Conservation (phyloP, 2,113 vertebrate genomes). For the Lamprotornis superbus region DNA sequence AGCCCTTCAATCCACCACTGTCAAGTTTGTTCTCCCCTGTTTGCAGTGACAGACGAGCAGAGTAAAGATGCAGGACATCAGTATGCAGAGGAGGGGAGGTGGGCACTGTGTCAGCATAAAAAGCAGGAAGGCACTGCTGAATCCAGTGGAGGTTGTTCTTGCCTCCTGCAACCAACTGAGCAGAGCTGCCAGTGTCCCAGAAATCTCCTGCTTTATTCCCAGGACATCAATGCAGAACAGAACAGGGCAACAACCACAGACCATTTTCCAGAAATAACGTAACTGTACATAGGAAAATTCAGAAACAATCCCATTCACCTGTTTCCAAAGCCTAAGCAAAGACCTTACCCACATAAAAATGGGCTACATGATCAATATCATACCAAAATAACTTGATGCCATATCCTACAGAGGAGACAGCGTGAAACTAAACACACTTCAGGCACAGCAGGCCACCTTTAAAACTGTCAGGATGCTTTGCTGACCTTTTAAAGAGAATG, state of each 20-base stretch:
- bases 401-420: not conserved
- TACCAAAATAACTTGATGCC: not conserved
- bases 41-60: conserved; percentile 43
- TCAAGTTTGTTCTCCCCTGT: conserved; percentile 32
- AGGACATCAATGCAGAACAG: not conserved
- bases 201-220: not conserved
- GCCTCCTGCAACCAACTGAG: not conserved
- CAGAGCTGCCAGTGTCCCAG: not conserved
- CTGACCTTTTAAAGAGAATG: not conserved
- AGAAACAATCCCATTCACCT: not conserved
- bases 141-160: not conserved
- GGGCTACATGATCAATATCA: not conserved
- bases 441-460: not conserved
- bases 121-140: not conserved
- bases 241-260: not conserved
- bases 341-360: not conserved
- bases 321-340: not conserved
- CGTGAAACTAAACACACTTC: not conserved
- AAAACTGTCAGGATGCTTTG: not conserved
- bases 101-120: conserved; percentile 21
- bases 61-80: conserved; percentile 18
- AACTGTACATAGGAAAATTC: not conserved
- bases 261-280: not conserved
- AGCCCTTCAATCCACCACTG: conserved; percentile 61
- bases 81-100: conserved; percentile 30